A percentile compares a stretch with the other conserved stretches of the same genome.
These are phyloP conservation scores for Trinorchestia longiramus DNA, from an alignment of 1,140 invertebrate species.

Conservation along the genomic window DNA sequence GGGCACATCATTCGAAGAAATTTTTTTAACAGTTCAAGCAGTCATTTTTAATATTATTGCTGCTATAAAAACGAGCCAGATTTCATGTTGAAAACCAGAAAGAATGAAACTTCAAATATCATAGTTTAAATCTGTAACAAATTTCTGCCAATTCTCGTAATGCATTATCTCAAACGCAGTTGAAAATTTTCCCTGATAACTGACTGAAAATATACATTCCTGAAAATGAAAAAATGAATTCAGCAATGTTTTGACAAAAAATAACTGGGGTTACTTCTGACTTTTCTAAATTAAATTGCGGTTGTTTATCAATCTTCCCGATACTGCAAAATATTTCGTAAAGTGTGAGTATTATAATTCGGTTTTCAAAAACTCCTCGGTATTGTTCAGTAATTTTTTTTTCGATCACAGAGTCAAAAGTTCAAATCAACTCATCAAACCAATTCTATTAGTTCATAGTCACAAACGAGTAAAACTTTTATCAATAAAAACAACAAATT, in stretches of 20 bases:
- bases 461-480: not conserved
- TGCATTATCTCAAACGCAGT: not conserved
- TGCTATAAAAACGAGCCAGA: too few relatives aligned
- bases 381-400: not conserved
- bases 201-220: not conserved
- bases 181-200: not conserved
- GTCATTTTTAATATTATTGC: too few relatives aligned
- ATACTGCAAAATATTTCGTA: not conserved
- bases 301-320: not conserved
- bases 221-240: too few relatives aligned
- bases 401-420: not conserved
- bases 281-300: not conserved
- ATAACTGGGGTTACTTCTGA: too few relatives aligned
- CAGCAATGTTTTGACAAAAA: too few relatives aligned
- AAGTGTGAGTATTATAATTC: not conserved
- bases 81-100: too few relatives aligned
- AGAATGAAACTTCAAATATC: too few relatives aligned
- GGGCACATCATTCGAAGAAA: too few relatives aligned
- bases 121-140: too few relatives aligned
- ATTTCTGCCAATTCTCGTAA: not conserved
- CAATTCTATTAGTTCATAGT: not conserved
- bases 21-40: too few relatives aligned
- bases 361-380: not conserved
- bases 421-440: not conserved
- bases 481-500: not conserved